Conservation (phyloP, 2,888 invertebrate species). For the Sisyra nigra region DNA sequence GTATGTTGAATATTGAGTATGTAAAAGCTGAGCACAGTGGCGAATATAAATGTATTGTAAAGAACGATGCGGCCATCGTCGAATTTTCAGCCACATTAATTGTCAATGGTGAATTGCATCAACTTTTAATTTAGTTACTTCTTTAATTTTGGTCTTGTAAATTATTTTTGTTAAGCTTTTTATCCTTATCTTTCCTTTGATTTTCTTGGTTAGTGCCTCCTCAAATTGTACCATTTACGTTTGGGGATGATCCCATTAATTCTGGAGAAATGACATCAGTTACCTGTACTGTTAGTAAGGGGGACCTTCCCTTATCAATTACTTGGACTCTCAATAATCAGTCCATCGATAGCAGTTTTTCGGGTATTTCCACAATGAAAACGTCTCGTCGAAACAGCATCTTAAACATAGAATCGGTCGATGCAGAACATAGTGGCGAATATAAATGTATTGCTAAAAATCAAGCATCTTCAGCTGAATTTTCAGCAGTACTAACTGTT, state of each 20-base stretch:
- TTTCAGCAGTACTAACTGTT: slow-evolving; percentile 44
- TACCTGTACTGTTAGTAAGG: slow-evolving; percentile 44
- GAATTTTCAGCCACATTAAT: slow-evolving; percentile 36
- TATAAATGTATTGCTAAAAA: slow-evolving; percentile 48
- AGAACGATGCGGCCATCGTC: slow-evolving; percentile 38
- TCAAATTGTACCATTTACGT: slow-evolving; percentile 36
- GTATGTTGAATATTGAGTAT: slow-evolving; percentile 37
- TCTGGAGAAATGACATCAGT: slow-evolving; percentile 47
- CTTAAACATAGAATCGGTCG: slow-evolving; percentile 42
- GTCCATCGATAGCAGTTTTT: slow-evolving; percentile 26
- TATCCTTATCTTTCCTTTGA: too few relatives aligned
- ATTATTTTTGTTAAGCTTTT: too few relatives aligned
- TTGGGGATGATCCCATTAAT: slow-evolving; percentile 40
- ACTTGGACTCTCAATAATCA: slow-evolving; percentile 57
- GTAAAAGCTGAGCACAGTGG: slow-evolving; percentile 42
- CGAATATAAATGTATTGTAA: slow-evolving; percentile 43
- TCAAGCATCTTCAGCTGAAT: slow-evolving; percentile 42
- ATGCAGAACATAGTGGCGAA: slow-evolving; percentile 41
- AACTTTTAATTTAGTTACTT: slow-evolving; percentile 22
- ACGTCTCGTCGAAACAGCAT: slow-evolving; percentile 34
- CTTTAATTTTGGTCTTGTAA: too few relatives aligned
- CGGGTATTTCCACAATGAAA: slow-evolving; percentile 25
- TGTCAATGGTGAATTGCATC: slow-evolving; percentile 35
- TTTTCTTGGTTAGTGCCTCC: slow-evolving; percentile 22
- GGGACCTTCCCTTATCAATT: slow-evolving; percentile 55